Conservation (phyloP, 2,797 vertebrate genomes). For the Tokudaia tokunoshimensis region DNA sequence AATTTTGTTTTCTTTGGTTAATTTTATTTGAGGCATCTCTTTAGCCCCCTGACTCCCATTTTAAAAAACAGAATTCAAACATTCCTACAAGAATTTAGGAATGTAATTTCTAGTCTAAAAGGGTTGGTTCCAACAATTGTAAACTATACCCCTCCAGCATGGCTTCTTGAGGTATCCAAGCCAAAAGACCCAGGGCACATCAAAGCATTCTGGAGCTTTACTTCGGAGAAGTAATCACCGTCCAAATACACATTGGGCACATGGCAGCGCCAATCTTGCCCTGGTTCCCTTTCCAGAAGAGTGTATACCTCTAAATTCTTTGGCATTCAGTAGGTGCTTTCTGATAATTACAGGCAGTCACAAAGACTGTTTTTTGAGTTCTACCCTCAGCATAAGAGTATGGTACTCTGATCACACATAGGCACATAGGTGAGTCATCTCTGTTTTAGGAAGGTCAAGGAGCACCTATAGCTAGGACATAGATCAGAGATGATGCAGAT, state of each 20-base stretch:
- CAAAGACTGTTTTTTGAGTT: neutral
- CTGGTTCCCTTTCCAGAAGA: conserved; percentile 44
- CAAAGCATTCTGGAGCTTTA: neutral
- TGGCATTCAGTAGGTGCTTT: neutral
- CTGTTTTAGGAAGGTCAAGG: neutral
- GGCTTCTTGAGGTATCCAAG: neutral
- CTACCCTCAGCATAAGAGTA: neutral
- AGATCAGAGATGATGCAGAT: neutral
- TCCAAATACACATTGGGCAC: neutral
- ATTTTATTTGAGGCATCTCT: neutral
- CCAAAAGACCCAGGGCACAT: neutral
- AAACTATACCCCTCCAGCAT: neutral
- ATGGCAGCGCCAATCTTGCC: neutral
- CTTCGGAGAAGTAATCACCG: neutral
- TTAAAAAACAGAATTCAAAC: conserved; percentile 51
- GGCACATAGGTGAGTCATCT: neutral
- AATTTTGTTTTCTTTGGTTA: neutral
- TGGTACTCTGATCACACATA: neutral
- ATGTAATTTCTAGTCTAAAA: conserved; percentile 40
- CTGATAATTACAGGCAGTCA: neutral
- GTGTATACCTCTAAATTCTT: neutral
- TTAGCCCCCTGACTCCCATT: neutral
- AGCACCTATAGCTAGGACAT: neutral
- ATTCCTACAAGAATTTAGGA: conserved; percentile 20
- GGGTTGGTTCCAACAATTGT: neutral